Conservation (phyloP, 23 tunicate genomes). For the Trididemnum nubilum region DNA sequence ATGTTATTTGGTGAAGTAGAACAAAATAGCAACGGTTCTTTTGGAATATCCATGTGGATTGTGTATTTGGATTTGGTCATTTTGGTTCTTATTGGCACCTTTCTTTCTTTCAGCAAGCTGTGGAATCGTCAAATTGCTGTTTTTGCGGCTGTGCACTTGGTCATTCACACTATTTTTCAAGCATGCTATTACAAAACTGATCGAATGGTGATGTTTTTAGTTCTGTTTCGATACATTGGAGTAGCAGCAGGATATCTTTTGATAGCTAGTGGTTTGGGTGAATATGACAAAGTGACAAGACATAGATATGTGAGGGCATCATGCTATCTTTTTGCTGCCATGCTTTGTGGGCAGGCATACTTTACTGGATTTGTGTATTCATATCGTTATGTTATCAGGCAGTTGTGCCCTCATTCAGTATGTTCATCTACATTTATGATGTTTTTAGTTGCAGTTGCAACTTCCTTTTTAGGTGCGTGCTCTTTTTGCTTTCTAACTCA, state of each 20-base stretch:
- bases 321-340: neutral
- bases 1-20: slow-evolving; percentile 36
- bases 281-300: slow-evolving; percentile 19
- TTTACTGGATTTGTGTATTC: too few relatives aligned
- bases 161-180: neutral
- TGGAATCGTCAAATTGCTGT: neutral
- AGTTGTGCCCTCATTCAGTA: too few relatives aligned
- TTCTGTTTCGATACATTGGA: slow-evolving; percentile 11
- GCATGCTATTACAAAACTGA: neutral
- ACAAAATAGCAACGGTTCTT: neutral
- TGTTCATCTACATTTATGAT: too few relatives aligned
- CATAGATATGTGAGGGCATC: neutral
- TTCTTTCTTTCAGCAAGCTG: slow-evolving; percentile 8
- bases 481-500: slow-evolving; percentile 10
- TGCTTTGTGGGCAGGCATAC: slow-evolving; percentile 3
- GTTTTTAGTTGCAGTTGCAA: neutral
- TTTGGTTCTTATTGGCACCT: slow-evolving; percentile 32
- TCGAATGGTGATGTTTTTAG: neutral
- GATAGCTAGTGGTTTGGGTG: slow-evolving; percentile 21
- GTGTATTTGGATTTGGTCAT: slow-evolving; percentile 7
- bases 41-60: neutral
- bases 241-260: slow-evolving; percentile 3
- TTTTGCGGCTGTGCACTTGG: slow-evolving; percentile 18
- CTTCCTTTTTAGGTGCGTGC: neutral
- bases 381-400: too few relatives aligned